Evolutionary conservation across 2,113 vertebrate species (phyloP).

Genomic region (Grallaria varia): DNA sequence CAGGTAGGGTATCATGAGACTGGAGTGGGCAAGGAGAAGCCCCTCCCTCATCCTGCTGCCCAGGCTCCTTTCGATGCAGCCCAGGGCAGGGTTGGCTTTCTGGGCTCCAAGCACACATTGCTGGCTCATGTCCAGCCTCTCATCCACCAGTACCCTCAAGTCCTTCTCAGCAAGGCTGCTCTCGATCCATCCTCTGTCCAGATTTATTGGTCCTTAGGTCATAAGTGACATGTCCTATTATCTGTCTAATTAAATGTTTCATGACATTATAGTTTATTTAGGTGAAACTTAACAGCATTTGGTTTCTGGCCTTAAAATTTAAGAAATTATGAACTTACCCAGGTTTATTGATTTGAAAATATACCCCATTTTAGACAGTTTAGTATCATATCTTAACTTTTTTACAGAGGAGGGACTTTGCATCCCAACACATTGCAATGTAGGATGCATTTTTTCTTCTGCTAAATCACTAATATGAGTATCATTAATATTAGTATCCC

Average conservation of each 20-base stretch:
- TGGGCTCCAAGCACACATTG: background rate
- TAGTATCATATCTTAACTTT: background rate
- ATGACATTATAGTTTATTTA: background rate
- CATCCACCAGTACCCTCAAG: background rate
- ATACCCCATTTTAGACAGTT: background rate
- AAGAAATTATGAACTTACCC: background rate
- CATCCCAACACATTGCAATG: background rate
- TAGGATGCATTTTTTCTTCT: background rate
- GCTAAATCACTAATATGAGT: background rate
- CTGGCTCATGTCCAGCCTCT: background rate
- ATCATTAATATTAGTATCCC: background rate
- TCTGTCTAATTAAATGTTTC: background rate
- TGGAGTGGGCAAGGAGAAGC: background rate
- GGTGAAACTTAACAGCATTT: background rate
- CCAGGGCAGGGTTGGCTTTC: background rate
- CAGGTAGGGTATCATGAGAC: background rate
- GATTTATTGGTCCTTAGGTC: background rate
- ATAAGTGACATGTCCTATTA: background rate
- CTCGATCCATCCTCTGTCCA: background rate
- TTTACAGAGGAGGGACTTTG: background rate
- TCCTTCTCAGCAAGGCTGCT: background rate
- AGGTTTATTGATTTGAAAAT: background rate
- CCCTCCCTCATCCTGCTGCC: background rate
- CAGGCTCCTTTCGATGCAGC: background rate
- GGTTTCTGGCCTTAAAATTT: background rate